Evolutionary conservation across 2,888 invertebrate species (phyloP).

Genomic region (Eustalomyia histrio): DNA sequence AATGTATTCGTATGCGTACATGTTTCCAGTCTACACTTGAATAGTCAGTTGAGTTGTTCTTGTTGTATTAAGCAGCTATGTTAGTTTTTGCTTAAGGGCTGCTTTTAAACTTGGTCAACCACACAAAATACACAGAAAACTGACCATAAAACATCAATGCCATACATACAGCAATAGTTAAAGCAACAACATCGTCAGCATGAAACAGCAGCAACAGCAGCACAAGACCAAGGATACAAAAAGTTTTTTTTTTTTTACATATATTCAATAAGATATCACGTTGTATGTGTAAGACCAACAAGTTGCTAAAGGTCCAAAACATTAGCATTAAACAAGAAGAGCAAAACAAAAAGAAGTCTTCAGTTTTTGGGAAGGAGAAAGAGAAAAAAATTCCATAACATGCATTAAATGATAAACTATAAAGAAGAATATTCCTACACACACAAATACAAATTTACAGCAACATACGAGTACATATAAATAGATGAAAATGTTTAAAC

Average conservation of each 20-base stretch:
- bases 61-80: conserved; percentile 42
- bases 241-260: too few relatives aligned
- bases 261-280: conserved; percentile 13
- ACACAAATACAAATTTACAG: not conserved
- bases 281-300: conserved; percentile 50
- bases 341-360: conserved; percentile 10
- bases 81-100: conserved; percentile 49
- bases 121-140: conserved; percentile 58
- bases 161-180: conserved; percentile 30
- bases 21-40: not conserved
- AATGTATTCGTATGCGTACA: conserved; percentile 10
- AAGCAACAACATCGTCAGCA: conserved; percentile 17
- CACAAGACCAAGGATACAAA: conserved; percentile 18
- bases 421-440: not conserved
- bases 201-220: not conserved
- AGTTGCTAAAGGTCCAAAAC: conserved; percentile 57
- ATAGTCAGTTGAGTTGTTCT: conserved; percentile 19
- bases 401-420: conserved; percentile 49
- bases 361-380: not conserved
- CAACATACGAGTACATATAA: not conserved
- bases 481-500: conserved; percentile 31
- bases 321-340: conserved; percentile 48
- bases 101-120: conserved; percentile 62
- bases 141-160: conserved; percentile 60
- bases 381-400: conserved; percentile 22